Percentiles rank a stretch among this genome's conserved stretches.
Conservation (phyloP, 2,113 vertebrate genomes). For the Lagopus leucura region DNA sequence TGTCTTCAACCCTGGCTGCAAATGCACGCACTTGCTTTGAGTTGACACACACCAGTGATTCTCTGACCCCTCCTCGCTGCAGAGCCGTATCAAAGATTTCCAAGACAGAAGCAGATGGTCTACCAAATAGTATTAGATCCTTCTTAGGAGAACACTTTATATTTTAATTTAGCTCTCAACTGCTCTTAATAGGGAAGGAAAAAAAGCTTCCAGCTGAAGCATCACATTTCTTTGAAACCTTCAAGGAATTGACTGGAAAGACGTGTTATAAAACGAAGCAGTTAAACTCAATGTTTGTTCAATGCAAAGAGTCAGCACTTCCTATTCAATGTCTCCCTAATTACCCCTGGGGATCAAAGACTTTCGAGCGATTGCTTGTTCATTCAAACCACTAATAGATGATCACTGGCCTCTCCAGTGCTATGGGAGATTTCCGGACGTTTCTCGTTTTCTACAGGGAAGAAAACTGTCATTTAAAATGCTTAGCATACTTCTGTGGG, state of each 20-base stretch:
- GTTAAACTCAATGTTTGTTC: slow-evolving; percentile 48
- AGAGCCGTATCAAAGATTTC: slow-evolving; percentile 11
- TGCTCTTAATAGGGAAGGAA: slow-evolving; percentile 2
- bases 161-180: slow-evolving; percentile 46
- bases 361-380: slow-evolving; percentile 31
- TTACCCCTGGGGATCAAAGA: slow-evolving; percentile 47
- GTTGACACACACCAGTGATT: neutral
- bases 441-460: neutral
- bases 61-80: neutral
- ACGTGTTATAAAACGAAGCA: slow-evolving; percentile 27
- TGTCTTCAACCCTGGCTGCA: neutral
- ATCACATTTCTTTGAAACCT: slow-evolving; percentile 19
- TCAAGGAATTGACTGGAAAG: slow-evolving; percentile 38
- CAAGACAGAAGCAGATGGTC: slow-evolving; percentile 23
- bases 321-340: slow-evolving; percentile 37
- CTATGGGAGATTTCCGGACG: neutral
- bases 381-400: slow-evolving; percentile 1
- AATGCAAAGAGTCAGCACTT: slow-evolving; percentile 53
- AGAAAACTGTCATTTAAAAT: neutral
- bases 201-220: slow-evolving; percentile 32
- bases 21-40: neutral
- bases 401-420: neutral
- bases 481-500: neutral
- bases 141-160: slow-evolving; percentile 19
- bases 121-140: slow-evolving; percentile 6